A percentile compares a stretch with the other conserved stretches of the same genome.
Evolutionary conservation across 2,888 invertebrate species (phyloP).

Genomic region (Azorinus chamasolen): DNA sequence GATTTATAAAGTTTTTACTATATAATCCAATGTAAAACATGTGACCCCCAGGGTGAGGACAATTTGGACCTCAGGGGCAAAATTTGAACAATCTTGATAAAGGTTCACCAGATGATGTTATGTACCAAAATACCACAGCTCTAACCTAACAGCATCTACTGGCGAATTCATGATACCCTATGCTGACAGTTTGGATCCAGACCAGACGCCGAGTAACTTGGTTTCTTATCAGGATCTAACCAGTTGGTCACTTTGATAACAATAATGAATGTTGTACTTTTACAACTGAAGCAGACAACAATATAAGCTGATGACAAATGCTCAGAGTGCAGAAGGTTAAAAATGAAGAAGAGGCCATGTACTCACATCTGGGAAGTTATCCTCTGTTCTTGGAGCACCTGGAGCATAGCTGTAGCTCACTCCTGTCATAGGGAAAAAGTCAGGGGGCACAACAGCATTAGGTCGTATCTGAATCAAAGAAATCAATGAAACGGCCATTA

Average conservation of each 20-base stretch:
- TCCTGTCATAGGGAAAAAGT: constrained; percentile 83
- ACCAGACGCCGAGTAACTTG: too few species aligned
- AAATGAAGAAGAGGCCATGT: background rate
- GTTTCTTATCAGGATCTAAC: background rate
- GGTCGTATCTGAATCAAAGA: constrained; percentile 70
- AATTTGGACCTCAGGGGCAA: too few species aligned
- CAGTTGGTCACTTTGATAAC: background rate
- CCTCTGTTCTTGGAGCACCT: constrained; percentile 57
- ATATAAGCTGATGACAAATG: background rate
- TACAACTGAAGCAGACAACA: background rate
- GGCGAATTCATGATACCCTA: too few species aligned
- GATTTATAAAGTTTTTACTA: too few species aligned
- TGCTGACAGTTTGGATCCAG: background rate
- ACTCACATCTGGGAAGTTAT: constrained; percentile 74
- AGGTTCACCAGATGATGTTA: too few species aligned
- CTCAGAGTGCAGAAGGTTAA: too few species aligned
- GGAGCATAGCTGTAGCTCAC: constrained; percentile 72
- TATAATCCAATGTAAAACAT: too few species aligned
- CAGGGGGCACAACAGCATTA: constrained; percentile 69
- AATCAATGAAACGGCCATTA: too few species aligned
- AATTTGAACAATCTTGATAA: too few species aligned
- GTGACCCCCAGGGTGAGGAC: too few species aligned
- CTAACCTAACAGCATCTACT: too few species aligned
- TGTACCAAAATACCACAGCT: too few species aligned
- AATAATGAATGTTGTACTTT: background rate